Percentiles rank a stretch among this genome's conserved stretches.
phyloP scores from a whole-genome alignment of 1,140 invertebrate species.

The Atopsyche davidsoni region DNA sequence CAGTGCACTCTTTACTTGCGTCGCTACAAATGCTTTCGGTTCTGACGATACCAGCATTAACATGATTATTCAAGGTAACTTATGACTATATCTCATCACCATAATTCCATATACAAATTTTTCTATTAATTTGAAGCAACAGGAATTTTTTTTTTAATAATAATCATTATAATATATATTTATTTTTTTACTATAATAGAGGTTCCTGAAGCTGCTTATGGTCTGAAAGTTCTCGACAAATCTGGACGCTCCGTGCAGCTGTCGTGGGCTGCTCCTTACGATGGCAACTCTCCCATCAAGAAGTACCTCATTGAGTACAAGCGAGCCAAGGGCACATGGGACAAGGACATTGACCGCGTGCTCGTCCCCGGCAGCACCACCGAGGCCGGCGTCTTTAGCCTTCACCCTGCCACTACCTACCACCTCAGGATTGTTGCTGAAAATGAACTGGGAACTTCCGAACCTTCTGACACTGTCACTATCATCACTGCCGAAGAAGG shows the following conservation, averaged over 20 bases:
- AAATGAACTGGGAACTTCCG: conserved; percentile 88
- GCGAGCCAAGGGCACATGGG: conserved; percentile 79
- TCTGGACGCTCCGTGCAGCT: conserved; percentile 84
- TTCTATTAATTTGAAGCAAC: conserved; percentile 1
- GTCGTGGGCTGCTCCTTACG: conserved; percentile 88
- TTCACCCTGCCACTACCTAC: conserved; percentile 88
- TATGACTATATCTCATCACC: background rate
- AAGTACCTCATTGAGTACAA: conserved; percentile 92
- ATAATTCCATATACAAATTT: background rate
- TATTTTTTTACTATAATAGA: conserved; percentile 52
- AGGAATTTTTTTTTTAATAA: background rate
- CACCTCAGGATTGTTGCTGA: conserved; percentile 89
- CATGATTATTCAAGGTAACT: conserved; percentile 84
- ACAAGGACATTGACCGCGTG: conserved; percentile 76
- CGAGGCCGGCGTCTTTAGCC: conserved; percentile 79
- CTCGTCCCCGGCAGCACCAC: conserved; percentile 80
- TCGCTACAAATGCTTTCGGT: conserved; percentile 91
- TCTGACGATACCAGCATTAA: conserved; percentile 93
- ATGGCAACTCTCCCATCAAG: conserved; percentile 91
- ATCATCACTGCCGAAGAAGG: conserved; percentile 93
- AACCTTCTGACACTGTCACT: conserved; percentile 85
- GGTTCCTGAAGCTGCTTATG: conserved; percentile 87
- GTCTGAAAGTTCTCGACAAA: conserved; percentile 85
- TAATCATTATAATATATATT: conserved; percentile 1
- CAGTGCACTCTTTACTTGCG: conserved; percentile 90